phyloP scores from a whole-genome alignment of 2,113 vertebrate genomes.

The Furnarius figulus region DNA sequence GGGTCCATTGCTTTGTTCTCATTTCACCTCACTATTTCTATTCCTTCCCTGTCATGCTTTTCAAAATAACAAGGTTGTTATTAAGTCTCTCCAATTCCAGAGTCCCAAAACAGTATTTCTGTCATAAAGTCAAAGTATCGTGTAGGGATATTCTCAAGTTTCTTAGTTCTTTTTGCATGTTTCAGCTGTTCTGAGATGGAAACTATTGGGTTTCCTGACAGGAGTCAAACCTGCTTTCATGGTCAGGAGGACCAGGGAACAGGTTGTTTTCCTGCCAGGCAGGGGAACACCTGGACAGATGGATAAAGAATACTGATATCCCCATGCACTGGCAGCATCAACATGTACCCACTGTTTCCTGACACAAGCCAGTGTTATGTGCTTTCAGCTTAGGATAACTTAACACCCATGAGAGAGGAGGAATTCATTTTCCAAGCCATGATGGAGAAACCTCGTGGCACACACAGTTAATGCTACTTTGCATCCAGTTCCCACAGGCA shows the following conservation, averaged over 20 bases:
- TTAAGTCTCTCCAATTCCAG: background rate
- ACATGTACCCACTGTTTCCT: background rate
- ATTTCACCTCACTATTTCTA: slow-evolving; percentile 1
- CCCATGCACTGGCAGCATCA: background rate
- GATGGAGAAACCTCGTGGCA: background rate
- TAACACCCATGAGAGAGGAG: background rate
- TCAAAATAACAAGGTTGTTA: background rate
- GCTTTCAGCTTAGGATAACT: background rate
- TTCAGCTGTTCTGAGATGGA: background rate
- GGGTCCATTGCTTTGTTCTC: background rate
- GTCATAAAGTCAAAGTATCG: background rate
- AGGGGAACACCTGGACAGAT: background rate
- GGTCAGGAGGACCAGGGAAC: background rate
- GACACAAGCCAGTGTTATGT: background rate
- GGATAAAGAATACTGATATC: background rate
- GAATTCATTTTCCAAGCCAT: background rate
- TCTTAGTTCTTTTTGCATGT: background rate
- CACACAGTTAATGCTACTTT: background rate
- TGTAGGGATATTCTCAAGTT: background rate
- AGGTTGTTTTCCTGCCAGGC: background rate
- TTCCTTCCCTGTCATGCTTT: background rate
- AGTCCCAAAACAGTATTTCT: background rate
- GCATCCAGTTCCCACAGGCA: background rate
- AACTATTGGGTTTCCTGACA: background rate
- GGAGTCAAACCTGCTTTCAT: background rate